Evolutionary conservation across 2,888 invertebrate genomes (phyloP).

Genomic region (Cheilosia urbana): DNA sequence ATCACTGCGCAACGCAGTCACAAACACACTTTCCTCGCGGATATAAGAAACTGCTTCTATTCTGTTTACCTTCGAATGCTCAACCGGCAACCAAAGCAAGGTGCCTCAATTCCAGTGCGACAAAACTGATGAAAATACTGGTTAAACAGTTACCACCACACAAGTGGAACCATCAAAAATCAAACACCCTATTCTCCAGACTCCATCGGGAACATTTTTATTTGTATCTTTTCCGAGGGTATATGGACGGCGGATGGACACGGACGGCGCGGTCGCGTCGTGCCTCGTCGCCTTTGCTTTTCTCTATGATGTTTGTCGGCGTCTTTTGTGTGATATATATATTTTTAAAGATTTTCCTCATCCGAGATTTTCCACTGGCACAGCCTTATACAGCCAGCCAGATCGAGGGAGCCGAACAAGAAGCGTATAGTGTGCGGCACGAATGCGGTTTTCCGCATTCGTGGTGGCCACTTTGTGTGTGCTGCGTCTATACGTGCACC

Average conservation of each 20-base stretch:
- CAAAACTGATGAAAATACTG: slow-evolving; percentile 49
- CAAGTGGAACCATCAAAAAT: slow-evolving; percentile 65
- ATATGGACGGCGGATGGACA: slow-evolving; percentile 66
- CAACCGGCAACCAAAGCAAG: slow-evolving; percentile 57
- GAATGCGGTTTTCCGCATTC: slow-evolving; percentile 75
- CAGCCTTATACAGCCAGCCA: slow-evolving; percentile 50
- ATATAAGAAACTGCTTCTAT: slow-evolving; percentile 56
- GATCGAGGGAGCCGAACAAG: slow-evolving; percentile 12
- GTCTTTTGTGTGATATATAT: slow-evolving; percentile 75
- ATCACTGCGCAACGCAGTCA: not conserved
- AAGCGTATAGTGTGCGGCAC: slow-evolving; percentile 63
- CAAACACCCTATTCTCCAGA: slow-evolving; percentile 47
- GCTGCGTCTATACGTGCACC: slow-evolving; percentile 37
- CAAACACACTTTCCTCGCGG: slow-evolving; percentile 44
- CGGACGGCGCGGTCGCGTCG: slow-evolving; percentile 50
- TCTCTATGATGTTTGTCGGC: slow-evolving; percentile 75
- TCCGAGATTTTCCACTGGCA: slow-evolving; percentile 60
- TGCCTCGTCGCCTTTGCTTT: slow-evolving; percentile 61
- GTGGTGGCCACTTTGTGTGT: slow-evolving; percentile 74
- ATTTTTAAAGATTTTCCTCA: slow-evolving; percentile 73
- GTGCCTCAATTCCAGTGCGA: slow-evolving; percentile 52
- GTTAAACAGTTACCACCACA: slow-evolving; percentile 58
- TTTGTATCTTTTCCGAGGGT: slow-evolving; percentile 50
- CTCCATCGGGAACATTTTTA: slow-evolving; percentile 6
- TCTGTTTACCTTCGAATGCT: slow-evolving; percentile 60